Evolutionary conservation across 1,140 invertebrate genomes (phyloP).

Genomic region (Hyles euphorbiae): DNA sequence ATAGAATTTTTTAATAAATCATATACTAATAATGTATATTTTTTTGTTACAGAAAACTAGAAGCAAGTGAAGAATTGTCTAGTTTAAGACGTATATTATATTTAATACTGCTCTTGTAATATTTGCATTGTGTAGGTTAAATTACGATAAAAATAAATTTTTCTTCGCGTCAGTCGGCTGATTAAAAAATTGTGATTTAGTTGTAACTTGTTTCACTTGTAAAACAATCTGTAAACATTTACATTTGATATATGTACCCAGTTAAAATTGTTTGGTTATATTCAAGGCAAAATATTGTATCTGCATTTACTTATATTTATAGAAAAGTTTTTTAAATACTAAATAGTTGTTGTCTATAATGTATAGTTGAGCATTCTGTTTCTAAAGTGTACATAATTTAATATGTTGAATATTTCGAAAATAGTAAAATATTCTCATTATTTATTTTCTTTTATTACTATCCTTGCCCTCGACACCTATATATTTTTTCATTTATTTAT

Average conservation of each 20-base stretch:
- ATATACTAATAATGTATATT: slow-evolving; percentile 8
- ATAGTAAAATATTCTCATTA: no score
- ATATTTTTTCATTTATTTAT: no score
- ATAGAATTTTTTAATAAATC: not conserved
- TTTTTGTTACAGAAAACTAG: slow-evolving; percentile 32
- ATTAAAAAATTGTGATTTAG: not conserved
- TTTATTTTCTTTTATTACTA: no score
- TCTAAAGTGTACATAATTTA: no score
- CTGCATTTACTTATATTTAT: no score
- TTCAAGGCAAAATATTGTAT: no score
- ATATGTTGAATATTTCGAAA: no score
- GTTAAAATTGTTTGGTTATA: not conserved
- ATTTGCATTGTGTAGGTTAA: not conserved
- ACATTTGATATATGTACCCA: not conserved
- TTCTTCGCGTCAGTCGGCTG: not conserved
- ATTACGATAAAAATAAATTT: not conserved
- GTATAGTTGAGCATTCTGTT: no score
- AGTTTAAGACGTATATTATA: not conserved
- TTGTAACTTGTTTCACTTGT: not conserved
- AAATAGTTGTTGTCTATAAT: no score
- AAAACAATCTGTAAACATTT: not conserved
- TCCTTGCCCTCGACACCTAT: no score
- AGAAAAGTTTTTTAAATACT: no score
- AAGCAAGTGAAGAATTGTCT: slow-evolving; percentile 6
- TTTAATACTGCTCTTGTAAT: not conserved